Percentiles rank a stretch among this genome's conserved stretches.
These are phyloP conservation scores for Orgyia antiqua DNA, from an alignment of 2,888 invertebrate genomes.

Conservation along the genomic window DNA sequence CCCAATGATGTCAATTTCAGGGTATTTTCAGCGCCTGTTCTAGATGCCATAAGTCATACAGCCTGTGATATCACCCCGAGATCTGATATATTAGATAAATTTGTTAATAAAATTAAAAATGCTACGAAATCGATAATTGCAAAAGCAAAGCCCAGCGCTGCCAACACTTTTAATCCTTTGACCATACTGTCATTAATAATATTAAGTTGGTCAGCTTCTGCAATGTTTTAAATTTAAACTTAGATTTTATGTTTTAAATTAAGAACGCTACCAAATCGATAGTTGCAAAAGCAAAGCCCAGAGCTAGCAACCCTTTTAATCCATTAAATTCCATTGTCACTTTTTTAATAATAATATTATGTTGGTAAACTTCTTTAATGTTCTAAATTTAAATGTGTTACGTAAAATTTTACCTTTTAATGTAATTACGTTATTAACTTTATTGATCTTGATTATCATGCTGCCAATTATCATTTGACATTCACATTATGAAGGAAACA, in stretches of 20 bases:
- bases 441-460: too few species aligned
- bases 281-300: background rate
- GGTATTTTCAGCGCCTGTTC: slow-evolving; percentile 81
- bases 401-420: too few species aligned
- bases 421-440: too few species aligned
- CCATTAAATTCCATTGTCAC: too few species aligned
- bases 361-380: too few species aligned
- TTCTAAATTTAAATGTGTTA: too few species aligned
- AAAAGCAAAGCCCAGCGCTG: slow-evolving; percentile 42
- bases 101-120: slow-evolving; percentile 71
- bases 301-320: background rate
- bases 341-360: too few species aligned
- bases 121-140: slow-evolving; percentile 47
- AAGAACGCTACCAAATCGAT: background rate
- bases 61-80: slow-evolving; percentile 81
- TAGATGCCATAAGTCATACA: slow-evolving; percentile 84
- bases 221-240: slow-evolving; percentile 15
- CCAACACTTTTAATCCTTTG: slow-evolving; percentile 24
- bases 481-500: too few species aligned
- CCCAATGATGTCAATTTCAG: slow-evolving; percentile 83
- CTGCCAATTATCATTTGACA: too few species aligned
- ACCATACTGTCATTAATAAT: slow-evolving; percentile 33
- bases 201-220: slow-evolving; percentile 31
- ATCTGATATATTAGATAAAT: slow-evolving; percentile 74
- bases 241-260: too few species aligned